A percentile compares a stretch with the other conserved stretches of the same genome.
Evolutionary conservation across 2,797 vertebrate genomes (phyloP).

Genomic region (Helarctos malayanus): DNA sequence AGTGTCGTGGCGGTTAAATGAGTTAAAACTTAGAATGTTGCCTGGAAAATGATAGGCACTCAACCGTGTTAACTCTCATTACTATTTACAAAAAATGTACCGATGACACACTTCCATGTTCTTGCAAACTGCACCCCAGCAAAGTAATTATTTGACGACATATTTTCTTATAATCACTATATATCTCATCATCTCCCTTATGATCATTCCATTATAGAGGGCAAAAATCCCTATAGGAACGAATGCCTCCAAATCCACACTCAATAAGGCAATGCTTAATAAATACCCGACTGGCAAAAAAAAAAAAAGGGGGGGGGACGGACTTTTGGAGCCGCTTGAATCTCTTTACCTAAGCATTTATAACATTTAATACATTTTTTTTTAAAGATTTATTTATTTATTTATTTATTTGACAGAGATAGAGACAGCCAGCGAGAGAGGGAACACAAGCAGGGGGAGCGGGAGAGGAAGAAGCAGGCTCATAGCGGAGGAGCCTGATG

Average conservation of each 20-base stretch:
- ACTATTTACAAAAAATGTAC: neutral
- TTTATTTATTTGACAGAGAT: too few relatives aligned
- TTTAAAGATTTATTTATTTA: too few relatives aligned
- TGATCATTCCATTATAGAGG: neutral
- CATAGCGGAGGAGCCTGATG: too few relatives aligned
- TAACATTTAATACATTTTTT: conserved; percentile 3
- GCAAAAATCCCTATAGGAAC: neutral
- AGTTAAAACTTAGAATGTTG: conserved; percentile 18
- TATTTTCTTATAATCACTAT: neutral
- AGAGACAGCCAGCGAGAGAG: too few relatives aligned
- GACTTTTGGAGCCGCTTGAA: conserved; percentile 26
- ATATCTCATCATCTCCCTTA: neutral
- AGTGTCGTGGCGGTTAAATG: neutral
- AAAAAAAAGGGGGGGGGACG: neutral
- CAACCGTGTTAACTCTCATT: neutral
- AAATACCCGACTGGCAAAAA: neutral
- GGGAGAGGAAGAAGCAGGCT: too few relatives aligned
- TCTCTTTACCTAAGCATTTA: conserved; percentile 33
- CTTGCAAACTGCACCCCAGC: neutral
- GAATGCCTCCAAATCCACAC: neutral
- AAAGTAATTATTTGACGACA: conserved; percentile 5
- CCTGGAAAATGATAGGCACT: neutral
- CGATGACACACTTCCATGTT: neutral
- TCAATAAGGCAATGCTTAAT: neutral
- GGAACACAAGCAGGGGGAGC: too few relatives aligned